Percentiles rank a stretch among this genome's conserved stretches.
Conservation (phyloP, 2,797 vertebrate species). For the Eleutherodactylus coqui region DNA sequence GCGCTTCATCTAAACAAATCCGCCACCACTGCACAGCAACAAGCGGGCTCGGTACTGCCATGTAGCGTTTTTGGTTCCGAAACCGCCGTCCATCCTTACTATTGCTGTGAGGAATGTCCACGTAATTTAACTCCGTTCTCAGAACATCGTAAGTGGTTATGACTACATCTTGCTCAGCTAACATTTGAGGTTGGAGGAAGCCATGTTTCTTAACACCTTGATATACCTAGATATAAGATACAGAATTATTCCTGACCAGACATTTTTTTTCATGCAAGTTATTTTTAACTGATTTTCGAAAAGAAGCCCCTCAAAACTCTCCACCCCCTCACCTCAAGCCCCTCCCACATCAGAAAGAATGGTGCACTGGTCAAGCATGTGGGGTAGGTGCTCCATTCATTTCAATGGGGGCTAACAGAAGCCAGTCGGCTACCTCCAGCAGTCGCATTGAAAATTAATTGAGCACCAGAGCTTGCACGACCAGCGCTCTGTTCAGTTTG, state of each 20-base stretch:
- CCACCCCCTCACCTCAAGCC: no score
- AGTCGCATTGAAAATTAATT: no score
- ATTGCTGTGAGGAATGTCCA: slow-evolving; percentile 97
- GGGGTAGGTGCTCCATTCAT: no score
- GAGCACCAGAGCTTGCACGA: no score
- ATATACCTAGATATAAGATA: slow-evolving; percentile 82
- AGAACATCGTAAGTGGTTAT: slow-evolving; percentile 98
- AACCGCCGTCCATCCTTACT: slow-evolving; percentile 93
- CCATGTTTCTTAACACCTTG: slow-evolving; percentile 97
- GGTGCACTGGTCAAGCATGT: no score
- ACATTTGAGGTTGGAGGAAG: slow-evolving; percentile 92
- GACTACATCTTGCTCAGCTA: slow-evolving; percentile 95
- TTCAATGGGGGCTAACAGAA: no score
- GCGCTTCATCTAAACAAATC: slow-evolving; percentile 96
- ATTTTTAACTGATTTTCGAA: no score
- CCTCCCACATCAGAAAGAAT: no score
- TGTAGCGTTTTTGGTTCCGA: slow-evolving; percentile 96
- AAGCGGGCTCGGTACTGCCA: slow-evolving; percentile 97
- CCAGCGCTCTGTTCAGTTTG: no score
- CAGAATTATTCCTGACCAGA: slow-evolving; percentile 25
- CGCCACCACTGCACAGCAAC: slow-evolving; percentile 99
- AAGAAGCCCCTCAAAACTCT: no score
- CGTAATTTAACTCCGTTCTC: slow-evolving; percentile 94
- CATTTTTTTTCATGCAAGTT: no score
- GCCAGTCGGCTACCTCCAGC: no score